Evolutionary conservation across 1,140 invertebrate genomes (phyloP).

Genomic region (Protaetia brevitarsis): DNA sequence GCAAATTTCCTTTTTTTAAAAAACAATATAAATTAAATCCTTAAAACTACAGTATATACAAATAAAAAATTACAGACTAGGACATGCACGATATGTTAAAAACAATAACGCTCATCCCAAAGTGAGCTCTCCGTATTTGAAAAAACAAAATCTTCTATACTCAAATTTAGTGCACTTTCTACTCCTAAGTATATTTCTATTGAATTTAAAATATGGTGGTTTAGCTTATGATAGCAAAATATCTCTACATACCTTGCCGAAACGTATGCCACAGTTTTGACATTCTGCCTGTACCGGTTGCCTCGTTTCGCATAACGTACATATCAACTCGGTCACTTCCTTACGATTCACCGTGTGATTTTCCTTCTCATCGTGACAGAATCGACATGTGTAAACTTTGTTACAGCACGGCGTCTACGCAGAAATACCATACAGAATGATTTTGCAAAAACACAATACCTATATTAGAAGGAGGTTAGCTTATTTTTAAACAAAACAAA

Average conservation of each 20-base stretch:
- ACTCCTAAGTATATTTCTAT: neutral
- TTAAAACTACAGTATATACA: too few species aligned
- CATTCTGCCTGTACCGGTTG: conserved; percentile 78
- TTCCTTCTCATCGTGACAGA: conserved; percentile 86
- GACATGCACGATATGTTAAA: too few species aligned
- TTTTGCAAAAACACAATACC: neutral
- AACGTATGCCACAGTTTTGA: conserved; percentile 68
- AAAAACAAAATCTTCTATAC: too few species aligned
- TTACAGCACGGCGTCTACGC: conserved; percentile 82
- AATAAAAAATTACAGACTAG: too few species aligned
- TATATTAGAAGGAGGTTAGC: neutral
- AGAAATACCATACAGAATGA: conserved; percentile 28
- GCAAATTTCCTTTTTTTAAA: too few species aligned
- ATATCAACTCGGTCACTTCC: conserved; percentile 76
- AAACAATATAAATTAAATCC: too few species aligned
- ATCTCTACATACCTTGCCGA: conserved; percentile 67
- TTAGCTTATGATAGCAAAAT: too few species aligned
- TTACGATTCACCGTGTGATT: conserved; percentile 77
- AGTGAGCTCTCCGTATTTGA: too few species aligned
- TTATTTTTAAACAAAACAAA: conserved; percentile 1
- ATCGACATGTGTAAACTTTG: conserved; percentile 82
- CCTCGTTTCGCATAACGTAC: conserved; percentile 73
- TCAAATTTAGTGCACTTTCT: neutral
- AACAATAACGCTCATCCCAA: too few species aligned
- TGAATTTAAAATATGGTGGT: neutral